These are phyloP conservation scores for Scalopus aquaticus DNA, from an alignment of 2,113 vertebrate genomes.

Conservation along the genomic window DNA sequence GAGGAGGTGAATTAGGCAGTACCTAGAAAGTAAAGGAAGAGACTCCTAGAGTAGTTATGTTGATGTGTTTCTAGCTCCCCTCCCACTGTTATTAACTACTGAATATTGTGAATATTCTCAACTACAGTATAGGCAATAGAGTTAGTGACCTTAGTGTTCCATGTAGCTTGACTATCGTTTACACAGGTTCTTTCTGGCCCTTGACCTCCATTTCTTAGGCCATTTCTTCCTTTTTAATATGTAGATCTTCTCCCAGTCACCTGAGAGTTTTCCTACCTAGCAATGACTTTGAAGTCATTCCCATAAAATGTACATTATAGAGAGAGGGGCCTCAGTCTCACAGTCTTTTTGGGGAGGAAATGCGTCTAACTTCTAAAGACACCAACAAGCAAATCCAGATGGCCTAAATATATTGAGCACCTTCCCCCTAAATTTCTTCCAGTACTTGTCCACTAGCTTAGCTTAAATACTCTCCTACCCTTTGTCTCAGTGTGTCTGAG, in stretches of 20 bases:
- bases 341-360: not conserved
- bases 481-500: not conserved
- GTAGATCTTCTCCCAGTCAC: not conserved
- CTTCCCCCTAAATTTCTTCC: not conserved
- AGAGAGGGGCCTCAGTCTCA: not conserved
- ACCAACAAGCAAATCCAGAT: not conserved
- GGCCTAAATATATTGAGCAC: not conserved
- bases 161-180: not conserved
- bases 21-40: not conserved
- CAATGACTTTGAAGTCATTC: not conserved
- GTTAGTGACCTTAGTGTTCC: not conserved
- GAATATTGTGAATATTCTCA: not conserved
- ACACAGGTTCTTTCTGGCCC: not conserved
- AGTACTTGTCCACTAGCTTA: not conserved
- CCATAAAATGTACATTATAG: not conserved
- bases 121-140: not conserved
- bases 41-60: not conserved
- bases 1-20: not conserved
- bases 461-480: not conserved
- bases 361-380: not conserved
- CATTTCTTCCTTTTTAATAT: not conserved
- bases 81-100: not conserved
- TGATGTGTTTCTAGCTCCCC: not conserved
- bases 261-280: not conserved
- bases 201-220: not conserved